These are phyloP conservation scores for Rhingia campestris DNA, from an alignment of 2,888 invertebrate genomes.

Conservation along the genomic window DNA sequence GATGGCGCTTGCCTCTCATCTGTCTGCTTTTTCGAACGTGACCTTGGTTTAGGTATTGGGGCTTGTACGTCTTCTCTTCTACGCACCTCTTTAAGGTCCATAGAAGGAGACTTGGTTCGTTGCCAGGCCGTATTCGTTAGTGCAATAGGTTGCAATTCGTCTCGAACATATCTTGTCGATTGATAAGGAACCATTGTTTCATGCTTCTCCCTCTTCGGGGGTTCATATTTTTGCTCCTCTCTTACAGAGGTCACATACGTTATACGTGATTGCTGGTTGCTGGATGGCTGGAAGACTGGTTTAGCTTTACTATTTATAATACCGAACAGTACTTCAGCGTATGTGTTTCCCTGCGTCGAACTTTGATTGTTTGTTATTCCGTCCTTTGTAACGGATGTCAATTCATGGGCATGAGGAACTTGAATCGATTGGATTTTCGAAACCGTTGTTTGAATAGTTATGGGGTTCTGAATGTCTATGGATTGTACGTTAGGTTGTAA, in stretches of 20 bases:
- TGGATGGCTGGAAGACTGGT: slow-evolving; percentile 85
- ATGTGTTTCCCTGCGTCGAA: slow-evolving; percentile 75
- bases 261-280: slow-evolving; percentile 79
- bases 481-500: not conserved
- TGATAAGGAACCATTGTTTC: slow-evolving; percentile 46
- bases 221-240: slow-evolving; percentile 67
- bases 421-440: slow-evolving; percentile 50
- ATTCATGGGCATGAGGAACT: slow-evolving; percentile 32
- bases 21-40: slow-evolving; percentile 74
- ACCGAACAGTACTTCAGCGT: slow-evolving; percentile 81
- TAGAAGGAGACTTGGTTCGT: slow-evolving; percentile 78
- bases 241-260: slow-evolving; percentile 75
- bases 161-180: slow-evolving; percentile 69
- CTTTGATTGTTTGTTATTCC: slow-evolving; percentile 8
- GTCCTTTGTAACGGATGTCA: slow-evolving; percentile 55
- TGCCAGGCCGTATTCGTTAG: slow-evolving; percentile 75
- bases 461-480: slow-evolving; percentile 7
- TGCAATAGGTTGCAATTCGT: slow-evolving; percentile 72
- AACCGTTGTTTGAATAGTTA: not conserved
- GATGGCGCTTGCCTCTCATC: slow-evolving; percentile 73
- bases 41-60: slow-evolving; percentile 58
- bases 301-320: slow-evolving; percentile 62
- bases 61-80: slow-evolving; percentile 76
- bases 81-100: slow-evolving; percentile 77
- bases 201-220: slow-evolving; percentile 75